phyloP scores from a whole-genome alignment of 2,888 invertebrate genomes.

The Macropis europaea region DNA sequence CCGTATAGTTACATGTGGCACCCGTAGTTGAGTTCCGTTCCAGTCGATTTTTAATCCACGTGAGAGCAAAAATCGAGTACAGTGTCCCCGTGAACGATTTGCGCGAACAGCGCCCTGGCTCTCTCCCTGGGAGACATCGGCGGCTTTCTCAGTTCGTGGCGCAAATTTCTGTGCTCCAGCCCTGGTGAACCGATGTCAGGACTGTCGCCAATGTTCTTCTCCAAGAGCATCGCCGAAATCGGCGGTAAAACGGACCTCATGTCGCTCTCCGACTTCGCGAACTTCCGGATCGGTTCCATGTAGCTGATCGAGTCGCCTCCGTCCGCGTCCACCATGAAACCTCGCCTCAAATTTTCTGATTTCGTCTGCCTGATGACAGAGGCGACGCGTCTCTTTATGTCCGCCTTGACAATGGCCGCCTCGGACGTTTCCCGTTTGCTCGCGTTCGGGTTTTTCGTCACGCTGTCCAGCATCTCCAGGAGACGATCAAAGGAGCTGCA shows the following conservation, averaged over 20 bases:
- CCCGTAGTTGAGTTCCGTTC: neutral
- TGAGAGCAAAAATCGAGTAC: slow-evolving; percentile 54
- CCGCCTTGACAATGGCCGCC: slow-evolving; percentile 36
- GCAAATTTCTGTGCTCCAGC: slow-evolving; percentile 24
- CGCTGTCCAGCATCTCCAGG: slow-evolving; percentile 67
- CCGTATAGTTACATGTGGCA: neutral
- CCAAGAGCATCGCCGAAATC: slow-evolving; percentile 59
- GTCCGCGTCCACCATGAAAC: slow-evolving; percentile 35
- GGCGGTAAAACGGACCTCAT: slow-evolving; percentile 56
- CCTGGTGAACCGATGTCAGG: slow-evolving; percentile 46
- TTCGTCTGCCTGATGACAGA: slow-evolving; percentile 74
- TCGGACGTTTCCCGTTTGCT: slow-evolving; percentile 8
- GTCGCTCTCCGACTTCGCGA: slow-evolving; percentile 71
- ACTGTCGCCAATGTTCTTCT: slow-evolving; percentile 70
- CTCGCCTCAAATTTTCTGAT: slow-evolving; percentile 71
- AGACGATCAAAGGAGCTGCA: slow-evolving; percentile 70
- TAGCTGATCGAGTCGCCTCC: slow-evolving; percentile 13
- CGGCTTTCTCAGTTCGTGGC: slow-evolving; percentile 7
- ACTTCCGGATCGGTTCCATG: slow-evolving; percentile 55
- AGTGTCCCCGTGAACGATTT: slow-evolving; percentile 69
- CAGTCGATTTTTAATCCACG: slow-evolving; percentile 17
- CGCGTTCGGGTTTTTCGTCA: slow-evolving; percentile 40
- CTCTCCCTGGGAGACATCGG: slow-evolving; percentile 61
- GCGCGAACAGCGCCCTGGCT: slow-evolving; percentile 74
- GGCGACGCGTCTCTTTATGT: slow-evolving; percentile 65